These are phyloP conservation scores for Megalurothrips usitatus DNA, from an alignment of 2,888 invertebrate species.

Conservation along the genomic window DNA sequence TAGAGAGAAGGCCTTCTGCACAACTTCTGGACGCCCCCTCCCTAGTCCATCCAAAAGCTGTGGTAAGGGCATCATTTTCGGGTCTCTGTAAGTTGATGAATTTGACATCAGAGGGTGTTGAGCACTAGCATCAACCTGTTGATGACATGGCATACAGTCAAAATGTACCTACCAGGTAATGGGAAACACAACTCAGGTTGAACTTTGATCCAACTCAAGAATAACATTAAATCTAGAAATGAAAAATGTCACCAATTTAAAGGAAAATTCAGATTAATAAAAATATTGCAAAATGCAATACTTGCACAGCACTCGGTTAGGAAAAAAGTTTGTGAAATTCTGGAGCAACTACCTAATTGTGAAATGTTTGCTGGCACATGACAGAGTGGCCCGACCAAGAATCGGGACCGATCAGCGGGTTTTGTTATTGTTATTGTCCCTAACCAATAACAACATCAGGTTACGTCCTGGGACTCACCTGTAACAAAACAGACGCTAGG, in stretches of 20 bases:
- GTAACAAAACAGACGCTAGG: too few species aligned
- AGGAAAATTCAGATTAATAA: too few species aligned
- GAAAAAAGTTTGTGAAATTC: background rate
- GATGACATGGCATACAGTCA: background rate
- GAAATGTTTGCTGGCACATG: background rate
- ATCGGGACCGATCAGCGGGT: too few species aligned
- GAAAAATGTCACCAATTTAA: background rate
- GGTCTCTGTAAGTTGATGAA: too few species aligned
- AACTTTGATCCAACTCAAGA: background rate
- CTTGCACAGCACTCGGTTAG: background rate
- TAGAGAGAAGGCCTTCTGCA: background rate
- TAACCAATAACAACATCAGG: background rate
- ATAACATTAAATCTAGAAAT: background rate
- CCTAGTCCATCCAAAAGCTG: background rate
- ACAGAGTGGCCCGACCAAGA: background rate
- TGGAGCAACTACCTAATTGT: background rate
- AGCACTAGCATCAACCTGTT: too few species aligned
- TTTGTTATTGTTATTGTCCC: too few species aligned
- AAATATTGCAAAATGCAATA: background rate
- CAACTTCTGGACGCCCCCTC: background rate
- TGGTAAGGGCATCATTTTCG: background rate
- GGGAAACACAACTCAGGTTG: background rate
- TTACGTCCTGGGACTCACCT: background rate
- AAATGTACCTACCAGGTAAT: background rate
- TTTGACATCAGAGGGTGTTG: too few species aligned